Evolutionary conservation across 37 sponge, comb jelly and placozoan species (phyloP).

Genomic region (Spongia lamella): DNA sequence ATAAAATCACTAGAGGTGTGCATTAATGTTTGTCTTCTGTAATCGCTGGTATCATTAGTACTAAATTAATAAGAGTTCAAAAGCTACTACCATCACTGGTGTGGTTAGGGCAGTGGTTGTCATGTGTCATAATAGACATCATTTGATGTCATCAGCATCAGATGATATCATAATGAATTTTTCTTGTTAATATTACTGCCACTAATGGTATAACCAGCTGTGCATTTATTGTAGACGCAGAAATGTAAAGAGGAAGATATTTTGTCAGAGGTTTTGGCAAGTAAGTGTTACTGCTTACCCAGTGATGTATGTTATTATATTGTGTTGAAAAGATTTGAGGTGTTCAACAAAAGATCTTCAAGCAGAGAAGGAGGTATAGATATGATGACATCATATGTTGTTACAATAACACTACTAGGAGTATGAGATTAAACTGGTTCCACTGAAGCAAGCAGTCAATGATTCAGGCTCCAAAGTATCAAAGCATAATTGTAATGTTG

Average conservation of each 20-base stretch:
- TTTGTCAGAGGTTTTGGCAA: slow-evolving; percentile 63
- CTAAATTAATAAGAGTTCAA: not conserved
- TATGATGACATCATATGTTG: not conserved
- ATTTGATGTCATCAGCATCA: no score
- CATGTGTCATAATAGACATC: no score
- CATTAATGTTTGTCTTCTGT: not conserved
- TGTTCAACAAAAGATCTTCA: slow-evolving; percentile 78
- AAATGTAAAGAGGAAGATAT: slow-evolving; percentile 61
- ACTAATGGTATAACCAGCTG: no score
- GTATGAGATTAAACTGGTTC: slow-evolving; percentile 61
- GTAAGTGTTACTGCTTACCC: slow-evolving; percentile 28
- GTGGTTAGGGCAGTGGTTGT: no score
- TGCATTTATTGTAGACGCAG: no score
- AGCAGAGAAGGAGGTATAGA: slow-evolving; percentile 81
- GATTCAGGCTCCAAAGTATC: slow-evolving; percentile 73
- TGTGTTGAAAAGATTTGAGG: slow-evolving; percentile 74
- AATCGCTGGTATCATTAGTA: not conserved
- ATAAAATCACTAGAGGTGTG: not conserved
- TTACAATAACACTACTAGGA: slow-evolving; percentile 21
- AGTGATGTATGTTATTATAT: slow-evolving; percentile 6
- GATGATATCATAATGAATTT: no score
- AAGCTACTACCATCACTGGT: no score
- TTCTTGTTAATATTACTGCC: no score
- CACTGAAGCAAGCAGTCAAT: slow-evolving; percentile 58
- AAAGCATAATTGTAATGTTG: no score